These are phyloP conservation scores for Potamarius usumacintae DNA, from an alignment of 2,113 vertebrate genomes.

Conservation along the genomic window DNA sequence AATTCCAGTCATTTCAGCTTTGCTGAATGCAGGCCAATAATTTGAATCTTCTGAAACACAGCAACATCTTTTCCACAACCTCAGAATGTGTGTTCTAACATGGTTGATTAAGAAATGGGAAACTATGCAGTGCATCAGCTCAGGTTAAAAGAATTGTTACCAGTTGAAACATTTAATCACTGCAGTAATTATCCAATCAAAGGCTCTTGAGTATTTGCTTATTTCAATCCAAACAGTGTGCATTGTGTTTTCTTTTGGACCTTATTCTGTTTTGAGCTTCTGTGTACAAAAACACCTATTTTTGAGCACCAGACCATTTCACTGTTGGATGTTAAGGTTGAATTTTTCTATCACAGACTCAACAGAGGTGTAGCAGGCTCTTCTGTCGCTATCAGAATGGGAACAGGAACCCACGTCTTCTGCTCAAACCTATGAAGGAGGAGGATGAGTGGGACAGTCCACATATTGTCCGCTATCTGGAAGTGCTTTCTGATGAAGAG, in stretches of 20 bases:
- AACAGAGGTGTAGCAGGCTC: conserved; percentile 81
- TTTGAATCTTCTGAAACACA: no score
- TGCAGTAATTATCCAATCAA: no score
- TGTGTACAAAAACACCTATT: neutral
- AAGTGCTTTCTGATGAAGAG: conserved; percentile 83
- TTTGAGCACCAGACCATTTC: neutral
- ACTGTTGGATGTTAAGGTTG: neutral
- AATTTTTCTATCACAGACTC: conserved; percentile 69
- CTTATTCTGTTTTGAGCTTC: neutral
- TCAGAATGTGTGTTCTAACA: no score
- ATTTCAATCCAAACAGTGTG: no score
- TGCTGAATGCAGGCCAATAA: no score
- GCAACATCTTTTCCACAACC: no score
- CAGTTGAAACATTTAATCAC: no score
- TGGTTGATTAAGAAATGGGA: no score
- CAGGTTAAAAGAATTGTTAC: no score
- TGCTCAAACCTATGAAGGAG: conserved; percentile 89
- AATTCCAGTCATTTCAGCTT: no score
- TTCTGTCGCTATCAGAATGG: conserved; percentile 90
- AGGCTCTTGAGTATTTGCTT: no score
- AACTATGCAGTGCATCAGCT: no score
- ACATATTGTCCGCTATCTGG: conserved; percentile 87
- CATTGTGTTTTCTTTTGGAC: neutral
- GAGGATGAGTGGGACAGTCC: conserved; percentile 98
- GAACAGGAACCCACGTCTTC: conserved; percentile 79